Evolutionary conservation across 2,888 invertebrate species (phyloP), one percentile per base, ranked within the genome.

Genomic region (Trissoscelio sp.): DNA sequence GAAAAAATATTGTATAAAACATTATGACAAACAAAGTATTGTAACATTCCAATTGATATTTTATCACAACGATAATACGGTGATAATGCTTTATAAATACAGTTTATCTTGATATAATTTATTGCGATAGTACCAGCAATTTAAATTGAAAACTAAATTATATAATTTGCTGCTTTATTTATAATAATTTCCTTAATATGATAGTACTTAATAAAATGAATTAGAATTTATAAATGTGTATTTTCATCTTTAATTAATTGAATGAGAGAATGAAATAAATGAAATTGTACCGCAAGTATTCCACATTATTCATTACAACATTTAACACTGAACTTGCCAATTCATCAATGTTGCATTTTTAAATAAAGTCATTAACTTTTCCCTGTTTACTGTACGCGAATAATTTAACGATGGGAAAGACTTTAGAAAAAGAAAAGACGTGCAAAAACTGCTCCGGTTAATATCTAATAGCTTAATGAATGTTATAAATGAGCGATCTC

Each of bases 401-500:
- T 67, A 42, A 14, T 67, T 28, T 5, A 53, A 53, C 9, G 34
- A 20, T 14, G 16, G 3, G 12, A 20, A 28, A 42, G 31, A 12
- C 28, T 44, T 7, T 12, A 11, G 9, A 1, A 72, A 60, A 60
- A 60, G 44, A 48, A 58, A 51, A 51, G 5, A 34, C 37, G 1
- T 1, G 24, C 51, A 72, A 72, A 72, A 72, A 73, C 51, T 28
- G 53, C 9, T 60, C 53, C 60, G 37, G 44, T 73, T 51, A 73
- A 62, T 62, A 73, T 46, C 31, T 60, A 53, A 51, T 39, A 58
- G 70, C 28, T 48, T 60, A 60, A 72, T 72, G 72, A 48, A 72
- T 51, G 39, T 58, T 72, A 51, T 60, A 72, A 72, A 48, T 51
- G 72, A 51, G 11, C 58, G 34, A 48, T 46, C 28, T 51, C 42